Percentiles rank a stretch among this genome's conserved stretches.
phyloP scores from a whole-genome alignment of 2,113 vertebrate species.

The Peromyscus polionotus region DNA sequence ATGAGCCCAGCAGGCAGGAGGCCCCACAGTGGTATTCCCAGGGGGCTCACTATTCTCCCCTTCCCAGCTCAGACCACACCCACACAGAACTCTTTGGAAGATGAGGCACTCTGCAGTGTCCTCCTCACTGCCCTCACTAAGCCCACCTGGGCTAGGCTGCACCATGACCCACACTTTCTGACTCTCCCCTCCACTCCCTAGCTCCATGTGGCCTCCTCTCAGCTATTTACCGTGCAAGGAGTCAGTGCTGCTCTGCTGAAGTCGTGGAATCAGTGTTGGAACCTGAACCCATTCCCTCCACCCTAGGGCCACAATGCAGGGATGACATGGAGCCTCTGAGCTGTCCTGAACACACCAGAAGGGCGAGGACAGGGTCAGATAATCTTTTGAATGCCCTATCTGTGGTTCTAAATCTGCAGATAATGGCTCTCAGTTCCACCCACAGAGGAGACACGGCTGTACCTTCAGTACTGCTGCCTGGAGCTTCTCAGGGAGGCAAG shows the following conservation, averaged over 20 bases:
- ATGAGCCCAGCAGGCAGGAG: not conserved
- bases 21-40: not conserved
- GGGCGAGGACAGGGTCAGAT: not conserved
- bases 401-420: not conserved
- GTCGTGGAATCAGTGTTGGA: not conserved
- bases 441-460: not conserved
- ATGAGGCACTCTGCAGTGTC: not conserved
- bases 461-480: fast-evolving
- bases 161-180: not conserved
- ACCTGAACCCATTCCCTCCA: not conserved
- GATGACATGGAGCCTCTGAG: no score
- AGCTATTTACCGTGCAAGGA: not conserved
- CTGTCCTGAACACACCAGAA: not conserved
- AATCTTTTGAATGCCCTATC: not conserved
- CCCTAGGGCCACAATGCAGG: not conserved
- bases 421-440: not conserved
- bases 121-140: not conserved
- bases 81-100: not conserved
- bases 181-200: not conserved
- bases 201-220: not conserved
- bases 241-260: not conserved
- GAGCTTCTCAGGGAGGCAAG: not conserved
- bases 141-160: not conserved
- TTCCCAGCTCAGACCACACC: not conserved
- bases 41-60: not conserved